These are phyloP conservation scores for Oncorhynchus nerka DNA, from an alignment of 2,113 vertebrate species.

Conservation along the genomic window DNA sequence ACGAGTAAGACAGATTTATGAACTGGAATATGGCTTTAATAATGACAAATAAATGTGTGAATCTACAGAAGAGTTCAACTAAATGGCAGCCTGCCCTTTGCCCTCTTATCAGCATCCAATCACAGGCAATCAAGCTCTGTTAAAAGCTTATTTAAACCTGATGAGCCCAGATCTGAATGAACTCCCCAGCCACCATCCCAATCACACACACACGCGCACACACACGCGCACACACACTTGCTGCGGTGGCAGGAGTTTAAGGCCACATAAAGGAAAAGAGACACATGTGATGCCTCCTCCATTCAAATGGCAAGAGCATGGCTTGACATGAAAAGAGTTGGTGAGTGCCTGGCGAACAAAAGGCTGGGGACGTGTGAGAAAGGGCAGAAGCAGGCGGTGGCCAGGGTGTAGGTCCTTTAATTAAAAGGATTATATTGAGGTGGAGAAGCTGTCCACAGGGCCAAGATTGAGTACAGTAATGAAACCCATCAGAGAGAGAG, in stretches of 20 bases:
- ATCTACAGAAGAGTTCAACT: conserved; percentile 69
- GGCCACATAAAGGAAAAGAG: conserved; percentile 72
- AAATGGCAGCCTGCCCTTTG: conserved; percentile 71
- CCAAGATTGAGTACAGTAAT: conserved; percentile 79
- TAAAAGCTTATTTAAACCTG: conserved; percentile 72
- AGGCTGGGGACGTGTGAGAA: conserved; percentile 61
- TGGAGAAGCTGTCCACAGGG: conserved; percentile 72
- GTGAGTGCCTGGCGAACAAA: conserved; percentile 75
- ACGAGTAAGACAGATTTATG: conserved; percentile 42
- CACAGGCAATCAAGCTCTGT: conserved; percentile 71
- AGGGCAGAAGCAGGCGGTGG: conserved; percentile 60
- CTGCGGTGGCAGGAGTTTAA: conserved; percentile 66
- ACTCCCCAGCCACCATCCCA: conserved; percentile 23
- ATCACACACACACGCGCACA: not conserved
- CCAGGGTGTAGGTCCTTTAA: conserved; percentile 70
- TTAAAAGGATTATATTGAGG: conserved; percentile 82
- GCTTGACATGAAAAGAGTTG: conserved; percentile 74
- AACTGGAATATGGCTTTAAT: conserved; percentile 60
- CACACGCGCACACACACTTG: not conserved
- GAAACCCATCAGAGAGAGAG: conserved; percentile 69
- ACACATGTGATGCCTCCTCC: conserved; percentile 77
- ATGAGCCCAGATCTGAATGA: conserved; percentile 64
- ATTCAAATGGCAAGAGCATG: conserved; percentile 75
- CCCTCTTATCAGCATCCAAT: conserved; percentile 73
- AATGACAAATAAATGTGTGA: conserved; percentile 68